phyloP scores from a whole-genome alignment of 2,113 vertebrate species.

The Laticauda laticaudata region DNA sequence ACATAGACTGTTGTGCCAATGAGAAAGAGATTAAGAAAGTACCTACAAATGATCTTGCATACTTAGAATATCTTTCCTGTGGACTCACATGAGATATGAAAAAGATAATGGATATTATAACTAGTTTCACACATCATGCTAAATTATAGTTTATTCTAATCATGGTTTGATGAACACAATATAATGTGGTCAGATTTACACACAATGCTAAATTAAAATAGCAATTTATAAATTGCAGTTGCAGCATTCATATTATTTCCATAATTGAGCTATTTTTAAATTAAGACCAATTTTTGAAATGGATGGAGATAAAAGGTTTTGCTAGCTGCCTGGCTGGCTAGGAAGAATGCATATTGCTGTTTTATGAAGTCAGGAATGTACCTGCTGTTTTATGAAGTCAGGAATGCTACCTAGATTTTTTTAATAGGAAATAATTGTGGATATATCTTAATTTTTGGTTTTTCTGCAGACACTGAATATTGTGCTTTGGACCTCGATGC shows the following conservation, averaged over 20 bases:
- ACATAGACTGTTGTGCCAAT: neutral
- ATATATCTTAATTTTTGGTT: neutral
- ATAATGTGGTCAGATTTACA: neutral
- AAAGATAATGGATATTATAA: neutral
- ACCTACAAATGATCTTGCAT: neutral
- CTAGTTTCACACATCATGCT: neutral
- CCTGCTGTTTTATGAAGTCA: neutral
- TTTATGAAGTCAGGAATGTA: neutral
- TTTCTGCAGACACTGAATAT: neutral
- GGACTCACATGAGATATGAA: neutral
- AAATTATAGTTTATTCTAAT: neutral
- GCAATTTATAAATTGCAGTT: neutral
- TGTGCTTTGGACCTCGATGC: neutral
- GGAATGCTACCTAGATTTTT: neutral
- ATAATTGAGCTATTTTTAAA: neutral
- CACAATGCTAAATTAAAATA: neutral
- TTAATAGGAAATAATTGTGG: neutral
- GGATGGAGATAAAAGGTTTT: neutral
- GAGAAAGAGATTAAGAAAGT: neutral
- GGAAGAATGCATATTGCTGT: neutral
- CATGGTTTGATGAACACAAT: neutral
- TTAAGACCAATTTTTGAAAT: neutral
- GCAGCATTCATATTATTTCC: neutral
- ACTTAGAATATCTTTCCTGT: neutral
- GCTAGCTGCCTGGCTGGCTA: neutral